phyloP scores from a whole-genome alignment of 2,797 vertebrate species.

The Steatocranus sp. region DNA sequence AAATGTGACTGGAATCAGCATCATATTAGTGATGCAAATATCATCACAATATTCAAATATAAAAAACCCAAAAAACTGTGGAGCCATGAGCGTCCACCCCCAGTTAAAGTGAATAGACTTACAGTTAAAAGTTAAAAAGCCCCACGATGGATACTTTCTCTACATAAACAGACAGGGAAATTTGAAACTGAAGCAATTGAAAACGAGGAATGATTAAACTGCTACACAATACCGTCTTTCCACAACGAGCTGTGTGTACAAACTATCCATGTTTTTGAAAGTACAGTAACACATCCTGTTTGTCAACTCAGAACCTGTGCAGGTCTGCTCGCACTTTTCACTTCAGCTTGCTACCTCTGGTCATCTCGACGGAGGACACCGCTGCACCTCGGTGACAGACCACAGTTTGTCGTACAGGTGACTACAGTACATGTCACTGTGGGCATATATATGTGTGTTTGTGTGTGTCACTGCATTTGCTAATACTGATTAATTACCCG shows the following conservation, averaged over 20 bases:
- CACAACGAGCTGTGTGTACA: neutral
- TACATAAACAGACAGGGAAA: neutral
- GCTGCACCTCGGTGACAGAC: constrained; percentile 58
- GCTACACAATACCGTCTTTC: neutral
- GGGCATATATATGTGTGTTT: neutral
- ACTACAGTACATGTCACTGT: neutral
- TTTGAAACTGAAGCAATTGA: neutral
- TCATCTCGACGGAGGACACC: constrained; percentile 63
- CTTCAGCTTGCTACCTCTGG: constrained; percentile 74
- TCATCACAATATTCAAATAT: neutral
- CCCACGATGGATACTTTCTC: neutral
- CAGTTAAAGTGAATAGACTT: neutral
- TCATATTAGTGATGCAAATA: neutral
- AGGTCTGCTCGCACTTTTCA: constrained; percentile 80
- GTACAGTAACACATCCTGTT: neutral
- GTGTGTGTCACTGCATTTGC: neutral
- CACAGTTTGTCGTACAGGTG: constrained; percentile 83
- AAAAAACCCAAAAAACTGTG: rapidly evolving
- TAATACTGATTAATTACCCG: neutral
- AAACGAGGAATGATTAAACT: neutral
- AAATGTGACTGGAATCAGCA: neutral
- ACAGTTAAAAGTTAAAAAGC: neutral
- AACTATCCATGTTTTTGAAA: neutral
- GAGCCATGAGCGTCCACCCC: neutral
- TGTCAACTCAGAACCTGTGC: constrained; percentile 74